phyloP scores from a whole-genome alignment of 2,113 vertebrate species.

The Perccottus glenii region DNA sequence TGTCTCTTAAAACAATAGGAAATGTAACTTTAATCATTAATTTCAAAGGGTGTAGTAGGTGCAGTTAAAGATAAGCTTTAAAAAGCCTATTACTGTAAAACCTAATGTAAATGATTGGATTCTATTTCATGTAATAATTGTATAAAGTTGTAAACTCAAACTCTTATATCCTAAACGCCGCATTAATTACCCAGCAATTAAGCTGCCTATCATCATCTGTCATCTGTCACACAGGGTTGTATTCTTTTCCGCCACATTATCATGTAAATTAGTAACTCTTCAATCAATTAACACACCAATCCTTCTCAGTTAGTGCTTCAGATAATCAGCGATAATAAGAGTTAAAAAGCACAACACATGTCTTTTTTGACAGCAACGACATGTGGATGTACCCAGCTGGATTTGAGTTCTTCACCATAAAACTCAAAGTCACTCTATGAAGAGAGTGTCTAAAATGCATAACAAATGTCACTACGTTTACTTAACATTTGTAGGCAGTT shows the following conservation, averaged over 20 bases:
- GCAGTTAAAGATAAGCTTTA: background rate
- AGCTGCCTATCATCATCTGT: slow-evolving; percentile 70
- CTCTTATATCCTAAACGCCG: slow-evolving; percentile 10
- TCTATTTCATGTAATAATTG: background rate
- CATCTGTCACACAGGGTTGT: slow-evolving; percentile 67
- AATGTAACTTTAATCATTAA: background rate
- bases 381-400: slow-evolving; percentile 12
- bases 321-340: slow-evolving; percentile 66
- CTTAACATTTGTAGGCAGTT: background rate
- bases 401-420: slow-evolving; percentile 21
- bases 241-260: slow-evolving; percentile 64
- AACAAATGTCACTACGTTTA: background rate
- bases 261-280: slow-evolving; percentile 72
- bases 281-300: slow-evolving; percentile 75
- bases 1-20: background rate
- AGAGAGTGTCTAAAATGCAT: slow-evolving; percentile 1
- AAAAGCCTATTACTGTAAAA: slow-evolving; percentile 4
- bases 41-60: too few species aligned
- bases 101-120: background rate
- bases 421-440: slow-evolving; percentile 14
- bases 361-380: slow-evolving; percentile 32
- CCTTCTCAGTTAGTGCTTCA: slow-evolving; percentile 67
- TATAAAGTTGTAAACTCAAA: slow-evolving; percentile 5
- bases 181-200: slow-evolving; percentile 67
- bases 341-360: slow-evolving; percentile 45